phyloP scores from a whole-genome alignment of 2,888 invertebrate species.

The Proisotoma minuta region DNA sequence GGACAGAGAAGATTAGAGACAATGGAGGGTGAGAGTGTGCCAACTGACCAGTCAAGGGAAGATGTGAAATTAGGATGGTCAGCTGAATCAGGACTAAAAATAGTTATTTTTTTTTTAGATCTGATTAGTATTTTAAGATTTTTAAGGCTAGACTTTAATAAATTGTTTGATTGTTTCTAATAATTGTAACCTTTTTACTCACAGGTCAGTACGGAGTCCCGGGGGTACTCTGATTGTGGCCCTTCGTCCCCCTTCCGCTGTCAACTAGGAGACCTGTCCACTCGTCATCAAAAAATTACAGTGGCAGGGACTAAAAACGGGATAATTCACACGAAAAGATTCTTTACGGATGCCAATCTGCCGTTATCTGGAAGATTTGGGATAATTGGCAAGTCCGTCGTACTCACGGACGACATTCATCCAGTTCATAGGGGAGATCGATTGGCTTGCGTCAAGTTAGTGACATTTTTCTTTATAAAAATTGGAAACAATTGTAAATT shows the following conservation, averaged over 20 bases:
- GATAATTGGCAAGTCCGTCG: constrained; percentile 74
- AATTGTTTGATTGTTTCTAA: too few relatives aligned
- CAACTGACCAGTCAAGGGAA: too few relatives aligned
- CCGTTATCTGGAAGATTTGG: constrained; percentile 70
- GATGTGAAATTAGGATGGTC: too few relatives aligned
- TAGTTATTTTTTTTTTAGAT: too few relatives aligned
- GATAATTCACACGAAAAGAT: constrained; percentile 62
- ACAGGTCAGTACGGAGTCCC: constrained; percentile 43
- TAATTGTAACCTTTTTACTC: background rate
- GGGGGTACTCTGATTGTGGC: constrained; percentile 50
- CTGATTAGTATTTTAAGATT: too few relatives aligned
- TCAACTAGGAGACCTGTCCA: constrained; percentile 66
- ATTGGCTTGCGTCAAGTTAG: constrained; percentile 79
- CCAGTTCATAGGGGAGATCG: constrained; percentile 82
- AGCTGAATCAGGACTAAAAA: too few relatives aligned
- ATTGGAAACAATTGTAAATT: background rate
- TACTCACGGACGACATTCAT: constrained; percentile 80
- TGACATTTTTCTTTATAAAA: constrained; percentile 40
- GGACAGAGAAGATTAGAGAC: too few relatives aligned
- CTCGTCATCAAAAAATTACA: constrained; percentile 55
- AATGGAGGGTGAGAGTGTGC: too few relatives aligned
- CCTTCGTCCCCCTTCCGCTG: constrained; percentile 51
- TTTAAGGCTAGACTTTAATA: too few relatives aligned
- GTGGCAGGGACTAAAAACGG: constrained; percentile 70
- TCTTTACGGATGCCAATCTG: constrained; percentile 73